These are phyloP conservation scores for Zhuqinia jingwanae DNA, from an alignment of 2,888 invertebrate genomes.

Conservation along the genomic window DNA sequence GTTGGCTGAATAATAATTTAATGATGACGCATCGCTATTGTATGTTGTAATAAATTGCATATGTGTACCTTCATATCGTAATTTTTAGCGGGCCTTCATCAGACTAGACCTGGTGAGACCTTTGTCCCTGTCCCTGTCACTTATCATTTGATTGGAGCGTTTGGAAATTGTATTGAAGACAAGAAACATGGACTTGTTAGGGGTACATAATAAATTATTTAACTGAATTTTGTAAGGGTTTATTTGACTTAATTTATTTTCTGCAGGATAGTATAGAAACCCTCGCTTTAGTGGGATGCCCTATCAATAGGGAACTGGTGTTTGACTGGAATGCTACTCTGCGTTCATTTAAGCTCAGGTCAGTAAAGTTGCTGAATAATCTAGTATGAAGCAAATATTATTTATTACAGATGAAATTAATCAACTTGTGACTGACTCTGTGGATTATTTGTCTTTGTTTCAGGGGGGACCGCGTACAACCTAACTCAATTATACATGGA, in stretches of 20 bases:
- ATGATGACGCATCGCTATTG: too few species aligned
- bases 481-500: conserved; percentile 49
- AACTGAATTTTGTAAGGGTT: neutral
- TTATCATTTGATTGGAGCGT: conserved; percentile 73
- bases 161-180: conserved; percentile 68
- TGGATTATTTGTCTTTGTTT: too few species aligned
- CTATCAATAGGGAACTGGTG: conserved; percentile 56
- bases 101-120: conserved; percentile 59
- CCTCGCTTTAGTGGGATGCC: conserved; percentile 59
- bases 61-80: too few species aligned
- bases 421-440: too few species aligned
- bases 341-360: conserved; percentile 69
- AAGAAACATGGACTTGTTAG: conserved; percentile 25
- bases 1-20: too few species aligned
- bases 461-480: conserved; percentile 2
- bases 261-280: conserved; percentile 51
- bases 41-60: too few species aligned
- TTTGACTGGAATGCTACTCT: conserved; percentile 76
- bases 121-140: conserved; percentile 57
- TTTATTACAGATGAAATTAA: too few species aligned
- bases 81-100: conserved; percentile 35
- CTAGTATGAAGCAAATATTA: too few species aligned
- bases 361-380: too few species aligned
- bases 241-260: neutral
- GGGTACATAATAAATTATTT: too few species aligned